Percentiles rank a stretch among this genome's conserved stretches.
Evolutionary conservation across 2,113 vertebrate species (phyloP).

Genomic region (Speoplatyrhinus poulsoni): DNA sequence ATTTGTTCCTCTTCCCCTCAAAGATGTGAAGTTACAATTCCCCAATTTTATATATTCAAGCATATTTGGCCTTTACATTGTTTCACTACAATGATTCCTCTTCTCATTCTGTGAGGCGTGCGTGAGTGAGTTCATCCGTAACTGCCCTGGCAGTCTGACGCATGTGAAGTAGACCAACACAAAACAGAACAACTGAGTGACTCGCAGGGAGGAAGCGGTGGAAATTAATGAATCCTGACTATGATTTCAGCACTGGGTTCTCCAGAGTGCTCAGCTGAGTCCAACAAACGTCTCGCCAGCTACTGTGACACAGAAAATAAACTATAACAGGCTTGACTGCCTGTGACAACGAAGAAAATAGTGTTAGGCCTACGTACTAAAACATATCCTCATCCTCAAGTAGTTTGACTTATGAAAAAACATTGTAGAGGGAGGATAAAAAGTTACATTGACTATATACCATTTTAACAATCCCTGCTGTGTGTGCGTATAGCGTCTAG

Average conservation of each 20-base stretch:
- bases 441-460: slow-evolving; percentile 1
- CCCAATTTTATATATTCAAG: slow-evolving; percentile 52
- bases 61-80: slow-evolving; percentile 17
- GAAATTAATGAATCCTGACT: too few relatives aligned
- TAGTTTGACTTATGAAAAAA: too few relatives aligned
- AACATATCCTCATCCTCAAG: too few relatives aligned
- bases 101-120: slow-evolving; percentile 32
- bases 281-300: slow-evolving; percentile 31
- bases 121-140: slow-evolving; percentile 16
- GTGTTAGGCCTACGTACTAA: too few relatives aligned
- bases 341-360: too few relatives aligned
- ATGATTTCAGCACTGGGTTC: slow-evolving; percentile 28
- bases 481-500: background rate
- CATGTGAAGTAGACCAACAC: slow-evolving; percentile 35
- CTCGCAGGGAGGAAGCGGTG: background rate
- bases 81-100: slow-evolving; percentile 46
- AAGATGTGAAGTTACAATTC: slow-evolving; percentile 26
- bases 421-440: too few relatives aligned
- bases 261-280: slow-evolving; percentile 39
- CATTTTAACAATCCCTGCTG: slow-evolving; percentile 24
- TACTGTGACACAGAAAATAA: slow-evolving; percentile 45
- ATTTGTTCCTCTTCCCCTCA: slow-evolving; percentile 44
- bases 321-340: slow-evolving; percentile 54
- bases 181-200: slow-evolving; percentile 33
- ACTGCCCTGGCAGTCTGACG: slow-evolving; percentile 31